Conservation (phyloP, 37 sponge, comb jelly and placozoan genomes). For the Crambe crambe region DNA sequence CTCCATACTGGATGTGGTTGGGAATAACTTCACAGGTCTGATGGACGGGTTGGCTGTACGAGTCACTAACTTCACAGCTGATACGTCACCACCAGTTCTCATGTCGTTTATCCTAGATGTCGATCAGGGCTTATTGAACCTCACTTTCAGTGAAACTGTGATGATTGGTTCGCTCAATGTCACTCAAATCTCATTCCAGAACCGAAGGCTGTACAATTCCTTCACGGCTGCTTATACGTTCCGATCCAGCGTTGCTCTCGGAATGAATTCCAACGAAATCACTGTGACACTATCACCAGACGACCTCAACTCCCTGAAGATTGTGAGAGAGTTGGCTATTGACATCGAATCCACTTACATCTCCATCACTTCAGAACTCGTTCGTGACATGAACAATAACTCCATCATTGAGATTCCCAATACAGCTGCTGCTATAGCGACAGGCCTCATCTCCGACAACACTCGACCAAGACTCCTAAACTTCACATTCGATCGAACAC, state of each 20-base stretch:
- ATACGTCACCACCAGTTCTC: slow-evolving; percentile 59
- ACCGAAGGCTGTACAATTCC: slow-evolving; percentile 36
- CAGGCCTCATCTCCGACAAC: slow-evolving; percentile 55
- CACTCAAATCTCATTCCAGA: slow-evolving; percentile 59
- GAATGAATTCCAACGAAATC: slow-evolving; percentile 20
- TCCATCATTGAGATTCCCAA: slow-evolving; percentile 23
- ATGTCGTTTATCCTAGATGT: slow-evolving; percentile 62
- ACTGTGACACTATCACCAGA: slow-evolving; percentile 68
- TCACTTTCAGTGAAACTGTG: slow-evolving; percentile 87
- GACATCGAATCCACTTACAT: slow-evolving; percentile 68
- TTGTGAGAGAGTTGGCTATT: slow-evolving; percentile 62
- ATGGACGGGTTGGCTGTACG: not conserved
- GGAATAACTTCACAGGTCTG: slow-evolving; percentile 40
- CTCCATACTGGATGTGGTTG: slow-evolving; percentile 44
- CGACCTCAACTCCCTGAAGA: slow-evolving; percentile 85
- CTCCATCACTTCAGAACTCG: slow-evolving; percentile 16
- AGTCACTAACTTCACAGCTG: slow-evolving; percentile 56
- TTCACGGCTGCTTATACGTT: slow-evolving; percentile 37
- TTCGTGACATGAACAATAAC: slow-evolving; percentile 59
- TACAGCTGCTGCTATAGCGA: slow-evolving; percentile 21
- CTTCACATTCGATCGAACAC: slow-evolving; percentile 80
- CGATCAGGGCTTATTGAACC: slow-evolving; percentile 55
- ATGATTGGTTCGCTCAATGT: slow-evolving; percentile 32
- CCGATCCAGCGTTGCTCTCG: slow-evolving; percentile 19
- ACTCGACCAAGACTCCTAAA: slow-evolving; percentile 65